Percentiles rank a stretch among this genome's conserved stretches.
These are phyloP conservation scores for Tetropium fuscum DNA, from an alignment of 2,888 invertebrate species.

Conservation along the genomic window DNA sequence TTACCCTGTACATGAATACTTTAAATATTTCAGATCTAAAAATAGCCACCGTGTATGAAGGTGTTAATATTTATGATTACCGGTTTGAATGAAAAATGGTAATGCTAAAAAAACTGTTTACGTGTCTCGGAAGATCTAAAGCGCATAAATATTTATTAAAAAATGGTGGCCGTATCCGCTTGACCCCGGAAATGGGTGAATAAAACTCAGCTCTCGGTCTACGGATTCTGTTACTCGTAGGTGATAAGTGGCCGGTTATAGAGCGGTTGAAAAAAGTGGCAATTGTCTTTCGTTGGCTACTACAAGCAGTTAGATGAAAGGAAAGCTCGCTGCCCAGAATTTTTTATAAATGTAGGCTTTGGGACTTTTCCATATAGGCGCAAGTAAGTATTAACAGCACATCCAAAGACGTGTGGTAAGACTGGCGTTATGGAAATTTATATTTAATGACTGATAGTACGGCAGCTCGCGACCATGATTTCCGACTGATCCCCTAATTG, in stretches of 20 bases:
- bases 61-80: slow-evolving; percentile 29
- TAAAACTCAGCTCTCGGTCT: slow-evolving; percentile 31
- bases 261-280: not conserved
- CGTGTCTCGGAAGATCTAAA: slow-evolving; percentile 38
- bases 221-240: slow-evolving; percentile 21
- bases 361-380: too few relatives aligned
- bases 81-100: slow-evolving; percentile 29
- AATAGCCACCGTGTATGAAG: not conserved
- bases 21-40: slow-evolving; percentile 11
- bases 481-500: too few relatives aligned
- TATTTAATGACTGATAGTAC: too few relatives aligned
- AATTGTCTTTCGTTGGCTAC: too few relatives aligned
- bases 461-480: too few relatives aligned
- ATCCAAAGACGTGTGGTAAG: too few relatives aligned
- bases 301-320: too few relatives aligned
- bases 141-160: slow-evolving; percentile 49
- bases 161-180: slow-evolving; percentile 42
- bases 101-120: slow-evolving; percentile 32
- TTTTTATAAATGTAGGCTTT: too few relatives aligned
- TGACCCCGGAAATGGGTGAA: slow-evolving; percentile 39
- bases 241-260: not conserved
- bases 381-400: too few relatives aligned
- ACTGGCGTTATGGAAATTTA: too few relatives aligned
- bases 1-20: too few relatives aligned
- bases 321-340: too few relatives aligned